Conservation (phyloP, 1,140 invertebrate genomes). For the Idris sp. region DNA sequence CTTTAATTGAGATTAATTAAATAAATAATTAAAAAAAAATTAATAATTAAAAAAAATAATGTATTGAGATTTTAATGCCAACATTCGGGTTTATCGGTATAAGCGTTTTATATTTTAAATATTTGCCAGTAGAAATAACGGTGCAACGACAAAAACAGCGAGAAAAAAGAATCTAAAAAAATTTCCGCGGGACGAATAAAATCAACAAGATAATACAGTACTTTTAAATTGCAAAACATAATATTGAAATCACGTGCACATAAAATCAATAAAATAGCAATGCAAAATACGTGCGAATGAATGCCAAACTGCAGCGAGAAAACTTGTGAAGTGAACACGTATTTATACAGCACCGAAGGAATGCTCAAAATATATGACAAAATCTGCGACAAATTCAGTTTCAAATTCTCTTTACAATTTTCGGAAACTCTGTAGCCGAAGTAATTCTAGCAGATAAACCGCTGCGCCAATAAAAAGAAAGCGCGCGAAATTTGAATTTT, state of each 20-base stretch:
- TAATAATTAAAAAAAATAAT: no score
- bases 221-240: slow-evolving; percentile 30
- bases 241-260: slow-evolving; percentile 40
- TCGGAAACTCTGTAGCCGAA: slow-evolving; percentile 6
- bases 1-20: slow-evolving; percentile 12
- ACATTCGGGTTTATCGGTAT: no score
- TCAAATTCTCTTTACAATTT: slow-evolving; percentile 39
- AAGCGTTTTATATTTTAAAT: neutral
- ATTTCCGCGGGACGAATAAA: slow-evolving; percentile 8
- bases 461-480: no score
- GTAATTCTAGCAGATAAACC: no score
- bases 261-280: slow-evolving; percentile 49
- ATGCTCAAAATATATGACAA: slow-evolving; percentile 25
- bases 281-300: slow-evolving; percentile 35
- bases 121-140: neutral
- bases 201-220: slow-evolving; percentile 18
- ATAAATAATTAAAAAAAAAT: no score
- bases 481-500: no score
- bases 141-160: neutral
- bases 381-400: slow-evolving; percentile 22
- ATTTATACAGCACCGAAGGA: slow-evolving; percentile 32
- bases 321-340: slow-evolving; percentile 35
- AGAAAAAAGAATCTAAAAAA: slow-evolving; percentile 22
- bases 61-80: no score
- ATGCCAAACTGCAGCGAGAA: slow-evolving; percentile 10